Conservation (phyloP, 2,113 vertebrate species). For the Hippocampus zosterae region DNA sequence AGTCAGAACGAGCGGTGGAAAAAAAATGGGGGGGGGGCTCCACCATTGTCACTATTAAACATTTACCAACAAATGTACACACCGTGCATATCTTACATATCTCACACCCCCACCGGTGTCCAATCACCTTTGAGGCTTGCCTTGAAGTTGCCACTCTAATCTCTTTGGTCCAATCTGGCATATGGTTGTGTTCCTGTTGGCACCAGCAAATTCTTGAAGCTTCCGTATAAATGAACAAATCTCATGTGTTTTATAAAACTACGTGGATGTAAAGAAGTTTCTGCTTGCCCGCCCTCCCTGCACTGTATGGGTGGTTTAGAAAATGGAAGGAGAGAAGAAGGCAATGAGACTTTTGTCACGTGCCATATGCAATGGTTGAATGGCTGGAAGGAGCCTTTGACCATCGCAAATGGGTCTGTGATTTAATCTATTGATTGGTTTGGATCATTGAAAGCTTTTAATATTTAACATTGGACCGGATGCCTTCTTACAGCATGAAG, state of each 20-base stretch:
- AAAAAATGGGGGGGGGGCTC: background rate
- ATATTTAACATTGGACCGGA: background rate
- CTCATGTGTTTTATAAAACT: slow-evolving; percentile 38
- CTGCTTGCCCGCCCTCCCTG: background rate
- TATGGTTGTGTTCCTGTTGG: slow-evolving; percentile 38
- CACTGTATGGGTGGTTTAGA: too few relatives aligned
- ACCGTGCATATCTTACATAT: slow-evolving; percentile 9
- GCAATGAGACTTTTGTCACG: too few relatives aligned
- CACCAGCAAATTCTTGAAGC: slow-evolving; percentile 1
- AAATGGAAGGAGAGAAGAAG: too few relatives aligned
- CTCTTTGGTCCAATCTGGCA: slow-evolving; percentile 48
- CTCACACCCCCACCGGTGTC: slow-evolving; percentile 18
- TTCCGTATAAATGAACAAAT: background rate
- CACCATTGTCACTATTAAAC: slow-evolving; percentile 14
- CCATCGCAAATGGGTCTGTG: too few relatives aligned
- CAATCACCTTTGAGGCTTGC: slow-evolving; percentile 45
- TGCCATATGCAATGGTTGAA: too few relatives aligned
- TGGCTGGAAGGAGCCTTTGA: too few relatives aligned
- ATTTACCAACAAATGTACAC: background rate
- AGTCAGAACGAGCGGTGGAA: background rate
- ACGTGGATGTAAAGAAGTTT: slow-evolving; percentile 11
- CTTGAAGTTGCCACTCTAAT: slow-evolving; percentile 48
- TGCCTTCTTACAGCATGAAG: background rate
- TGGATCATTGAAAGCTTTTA: background rate
- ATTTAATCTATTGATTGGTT: background rate